Evolutionary conservation across 2,113 vertebrate genomes (phyloP).

Genomic region (Bagarius yarrelli): DNA sequence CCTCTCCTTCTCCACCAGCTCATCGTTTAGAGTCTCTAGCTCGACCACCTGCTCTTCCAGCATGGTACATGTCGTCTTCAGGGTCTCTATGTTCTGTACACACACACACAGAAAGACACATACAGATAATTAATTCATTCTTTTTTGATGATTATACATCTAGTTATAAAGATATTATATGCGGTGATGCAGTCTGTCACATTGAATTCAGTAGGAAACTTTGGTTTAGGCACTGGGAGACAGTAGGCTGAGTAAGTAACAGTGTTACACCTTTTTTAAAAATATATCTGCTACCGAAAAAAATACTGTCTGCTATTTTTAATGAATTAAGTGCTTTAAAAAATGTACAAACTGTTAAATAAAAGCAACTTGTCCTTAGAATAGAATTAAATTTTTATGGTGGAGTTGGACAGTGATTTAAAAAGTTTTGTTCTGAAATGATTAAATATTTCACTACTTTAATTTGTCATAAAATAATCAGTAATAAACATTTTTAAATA

Average conservation of each 20-base stretch:
- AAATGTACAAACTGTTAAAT: too few relatives aligned
- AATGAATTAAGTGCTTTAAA: not conserved
- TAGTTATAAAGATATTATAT: constrained; percentile 27
- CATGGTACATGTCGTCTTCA: constrained; percentile 99
- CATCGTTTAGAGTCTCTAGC: constrained; percentile 92
- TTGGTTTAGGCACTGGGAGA: not conserved
- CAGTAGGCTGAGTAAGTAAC: not conserved
- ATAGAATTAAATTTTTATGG: not conserved
- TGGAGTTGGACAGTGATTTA: not conserved
- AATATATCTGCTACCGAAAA: too few relatives aligned
- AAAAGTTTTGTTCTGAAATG: not conserved
- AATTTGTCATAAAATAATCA: not conserved
- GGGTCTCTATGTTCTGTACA: constrained; percentile 93
- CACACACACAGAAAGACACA: constrained; percentile 25
- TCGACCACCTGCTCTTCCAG: constrained; percentile 97
- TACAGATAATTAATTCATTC: constrained; percentile 17
- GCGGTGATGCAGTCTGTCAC: not conserved
- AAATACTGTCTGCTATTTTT: not conserved
- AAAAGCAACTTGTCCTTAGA: too few relatives aligned
- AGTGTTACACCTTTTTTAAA: not conserved
- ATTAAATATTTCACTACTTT: not conserved
- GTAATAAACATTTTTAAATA: too few relatives aligned
- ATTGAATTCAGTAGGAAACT: constrained; percentile 13
- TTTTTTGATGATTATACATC: constrained; percentile 26
- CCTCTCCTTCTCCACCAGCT: constrained; percentile 95